Conservation (phyloP, 37 sponge, comb jelly and placozoan species). For the Tethya wilhelma region DNA sequence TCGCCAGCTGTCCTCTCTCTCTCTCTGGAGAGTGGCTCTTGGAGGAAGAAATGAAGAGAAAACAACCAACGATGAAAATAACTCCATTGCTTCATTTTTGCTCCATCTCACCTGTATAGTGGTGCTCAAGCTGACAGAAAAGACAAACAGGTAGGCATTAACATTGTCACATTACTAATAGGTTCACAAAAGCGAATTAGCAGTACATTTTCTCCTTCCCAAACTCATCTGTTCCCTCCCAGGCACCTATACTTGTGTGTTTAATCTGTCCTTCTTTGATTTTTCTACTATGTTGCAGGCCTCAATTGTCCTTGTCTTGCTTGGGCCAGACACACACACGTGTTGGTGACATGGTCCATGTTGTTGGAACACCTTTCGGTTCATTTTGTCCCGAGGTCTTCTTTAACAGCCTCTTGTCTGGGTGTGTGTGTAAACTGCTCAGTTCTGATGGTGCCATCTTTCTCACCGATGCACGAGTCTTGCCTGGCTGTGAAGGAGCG, state of each 20-base stretch:
- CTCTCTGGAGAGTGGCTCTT: slow-evolving; percentile 8
- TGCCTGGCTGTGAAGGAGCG: not conserved
- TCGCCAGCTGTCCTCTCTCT: not conserved
- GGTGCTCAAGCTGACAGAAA: too few species aligned
- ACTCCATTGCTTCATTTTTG: too few species aligned
- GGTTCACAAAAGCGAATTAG: too few species aligned
- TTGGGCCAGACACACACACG: not conserved
- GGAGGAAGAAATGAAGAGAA: not conserved
- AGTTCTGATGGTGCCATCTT: not conserved
- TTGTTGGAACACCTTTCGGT: slow-evolving; percentile 7
- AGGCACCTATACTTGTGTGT: too few species aligned
- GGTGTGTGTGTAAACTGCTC: slow-evolving; percentile 7
- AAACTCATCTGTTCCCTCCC: too few species aligned
- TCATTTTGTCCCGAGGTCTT: slow-evolving; percentile 20
- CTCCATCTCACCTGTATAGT: too few species aligned
- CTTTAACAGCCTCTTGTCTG: not conserved
- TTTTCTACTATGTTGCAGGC: not conserved
- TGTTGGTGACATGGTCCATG: not conserved
- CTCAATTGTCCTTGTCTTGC: not conserved
- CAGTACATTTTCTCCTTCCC: too few species aligned
- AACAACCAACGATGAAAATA: too few species aligned
- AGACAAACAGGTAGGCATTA: not conserved
- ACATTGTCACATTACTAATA: too few species aligned
- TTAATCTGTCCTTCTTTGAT: too few species aligned
- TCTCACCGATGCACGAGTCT: slow-evolving; percentile 2